Base-by-base conservation (phyloP, 2,113 vertebrate genomes). In the Nothobranchius furzeri region DNA sequence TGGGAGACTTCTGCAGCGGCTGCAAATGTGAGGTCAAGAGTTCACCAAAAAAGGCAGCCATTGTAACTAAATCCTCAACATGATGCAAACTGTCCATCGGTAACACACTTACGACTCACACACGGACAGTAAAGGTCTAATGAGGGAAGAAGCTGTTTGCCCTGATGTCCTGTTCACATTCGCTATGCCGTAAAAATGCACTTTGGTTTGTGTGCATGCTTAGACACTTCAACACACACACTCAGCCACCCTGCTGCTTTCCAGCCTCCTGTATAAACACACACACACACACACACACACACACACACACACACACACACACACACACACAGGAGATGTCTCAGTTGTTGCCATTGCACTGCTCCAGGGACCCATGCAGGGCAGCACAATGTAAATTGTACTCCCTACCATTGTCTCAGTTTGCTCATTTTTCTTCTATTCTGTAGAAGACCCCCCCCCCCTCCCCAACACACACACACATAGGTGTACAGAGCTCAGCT, bases 381-480 rank as follows among this genome's bases (percentile, higher is more conserved):
- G 79, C 68, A 68, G 81, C 52, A 83, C 86, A 88, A 88, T 90
- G 86, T 87, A 91, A 87, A 89, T 89, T 91, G 79, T 76, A 86
- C 87, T 89, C 64, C 43, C 48, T 71, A 70, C 84, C 85, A 90
- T 91, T 91, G 88, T 92, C 85, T 92, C 71, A 62, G 75, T 83
- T 81, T 85, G 80, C 84, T 76, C 87, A 89, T 90, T 90, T 89
- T 90, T 92, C 88, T 88, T 85, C 69, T 57, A 69, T 62, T 78
- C 60, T 46, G 37, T 65, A 24, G 56, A 69, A 83, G 45, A 66
- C 52, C 2, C 25, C 2, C 25, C 2, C 25, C 4, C 25, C 4
- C 25, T 30, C 25, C 4, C 25, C 25, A 2, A 30, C 25, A 30
- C 25, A 30, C 25, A 30, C 25, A 30, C 25, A 30, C n/a, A n/a